phyloP scores from a whole-genome alignment of 2,888 invertebrate species.

The Silvanus unidentatus region DNA sequence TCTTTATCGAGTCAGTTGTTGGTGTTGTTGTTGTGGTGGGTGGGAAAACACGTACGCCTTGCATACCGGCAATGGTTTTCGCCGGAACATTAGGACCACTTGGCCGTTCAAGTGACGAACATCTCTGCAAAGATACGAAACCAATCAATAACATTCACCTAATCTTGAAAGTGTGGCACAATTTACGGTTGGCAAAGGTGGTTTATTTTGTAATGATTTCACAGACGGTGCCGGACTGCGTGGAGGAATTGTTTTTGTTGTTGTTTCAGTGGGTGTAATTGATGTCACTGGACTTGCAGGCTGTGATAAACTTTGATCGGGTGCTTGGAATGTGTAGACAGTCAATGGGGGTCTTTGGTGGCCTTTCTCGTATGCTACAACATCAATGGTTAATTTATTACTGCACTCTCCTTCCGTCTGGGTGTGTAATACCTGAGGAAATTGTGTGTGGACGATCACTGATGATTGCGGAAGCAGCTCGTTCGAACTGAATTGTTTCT shows the following conservation, averaged over 20 bases:
- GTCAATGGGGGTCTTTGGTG: conserved; percentile 80
- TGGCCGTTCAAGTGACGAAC: conserved; percentile 82
- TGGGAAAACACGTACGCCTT: conserved; percentile 44
- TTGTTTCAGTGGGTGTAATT: conserved; percentile 34
- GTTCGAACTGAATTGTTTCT: conserved; percentile 68
- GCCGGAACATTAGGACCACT: conserved; percentile 53
- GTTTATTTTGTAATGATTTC: conserved; percentile 43
- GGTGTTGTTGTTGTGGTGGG: conserved; percentile 43
- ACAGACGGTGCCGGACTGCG: conserved; percentile 44
- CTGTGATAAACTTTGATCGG: conserved; percentile 55
- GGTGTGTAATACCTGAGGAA: conserved; percentile 60
- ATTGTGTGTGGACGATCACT: conserved; percentile 89
- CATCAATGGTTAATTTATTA: conserved; percentile 8
- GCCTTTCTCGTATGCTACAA: conserved; percentile 74
- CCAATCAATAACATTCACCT: neutral
- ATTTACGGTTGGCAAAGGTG: conserved; percentile 67
- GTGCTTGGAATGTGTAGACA: conserved; percentile 82
- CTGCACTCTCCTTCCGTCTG: neutral
- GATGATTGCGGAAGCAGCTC: conserved; percentile 67
- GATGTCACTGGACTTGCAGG: conserved; percentile 49
- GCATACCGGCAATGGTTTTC: conserved; percentile 45
- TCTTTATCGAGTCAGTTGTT: conserved; percentile 49
- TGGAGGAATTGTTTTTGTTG: conserved; percentile 33
- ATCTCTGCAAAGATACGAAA: conserved; percentile 53
- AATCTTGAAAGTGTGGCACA: conserved; percentile 1